phyloP scores from a whole-genome alignment of 2,888 invertebrate species.

The Timema podura region DNA sequence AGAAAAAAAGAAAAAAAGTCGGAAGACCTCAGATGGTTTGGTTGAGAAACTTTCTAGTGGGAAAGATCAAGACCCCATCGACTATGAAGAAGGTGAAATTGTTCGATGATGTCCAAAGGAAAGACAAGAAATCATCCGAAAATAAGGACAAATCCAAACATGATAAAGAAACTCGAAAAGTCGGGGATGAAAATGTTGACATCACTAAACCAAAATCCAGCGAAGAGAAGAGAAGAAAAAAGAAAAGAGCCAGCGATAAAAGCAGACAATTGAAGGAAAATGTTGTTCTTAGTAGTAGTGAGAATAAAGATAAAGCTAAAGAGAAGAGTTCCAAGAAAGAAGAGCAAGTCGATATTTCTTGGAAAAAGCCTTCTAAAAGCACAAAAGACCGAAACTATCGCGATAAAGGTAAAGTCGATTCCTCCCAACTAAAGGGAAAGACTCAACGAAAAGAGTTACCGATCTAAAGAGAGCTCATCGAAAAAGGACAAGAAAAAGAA shows the following conservation, averaged over 20 bases:
- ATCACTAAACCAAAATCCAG: slow-evolving; percentile 30
- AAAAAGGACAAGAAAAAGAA: slow-evolving; percentile 41
- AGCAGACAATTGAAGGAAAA: slow-evolving; percentile 32
- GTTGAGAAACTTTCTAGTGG: neutral
- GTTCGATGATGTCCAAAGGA: slow-evolving; percentile 45
- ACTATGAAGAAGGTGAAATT: slow-evolving; percentile 57
- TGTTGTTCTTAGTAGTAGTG: slow-evolving; percentile 30
- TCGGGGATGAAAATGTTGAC: slow-evolving; percentile 36
- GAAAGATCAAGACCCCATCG: slow-evolving; percentile 26
- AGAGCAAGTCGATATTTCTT: slow-evolving; percentile 50
- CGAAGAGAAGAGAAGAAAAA: slow-evolving; percentile 49
- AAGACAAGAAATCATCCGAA: slow-evolving; percentile 30
- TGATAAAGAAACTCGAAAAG: slow-evolving; percentile 38
- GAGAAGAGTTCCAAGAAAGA: slow-evolving; percentile 45
- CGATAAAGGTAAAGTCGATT: slow-evolving; percentile 49
- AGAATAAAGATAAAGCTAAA: slow-evolving; percentile 46
- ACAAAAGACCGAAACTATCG: slow-evolving; percentile 75
- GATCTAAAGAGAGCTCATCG: slow-evolving; percentile 36
- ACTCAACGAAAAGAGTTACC: slow-evolving; percentile 38
- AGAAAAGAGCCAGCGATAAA: slow-evolving; percentile 34
- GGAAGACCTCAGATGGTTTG: slow-evolving; percentile 12
- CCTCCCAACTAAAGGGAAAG: slow-evolving; percentile 47
- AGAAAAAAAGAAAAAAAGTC: slow-evolving; percentile 28
- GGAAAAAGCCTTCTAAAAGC: slow-evolving; percentile 76
- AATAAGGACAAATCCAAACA: slow-evolving; percentile 37